These are phyloP conservation scores for Erebia epiphron DNA, from an alignment of 2,888 invertebrate species.

Conservation along the genomic window DNA sequence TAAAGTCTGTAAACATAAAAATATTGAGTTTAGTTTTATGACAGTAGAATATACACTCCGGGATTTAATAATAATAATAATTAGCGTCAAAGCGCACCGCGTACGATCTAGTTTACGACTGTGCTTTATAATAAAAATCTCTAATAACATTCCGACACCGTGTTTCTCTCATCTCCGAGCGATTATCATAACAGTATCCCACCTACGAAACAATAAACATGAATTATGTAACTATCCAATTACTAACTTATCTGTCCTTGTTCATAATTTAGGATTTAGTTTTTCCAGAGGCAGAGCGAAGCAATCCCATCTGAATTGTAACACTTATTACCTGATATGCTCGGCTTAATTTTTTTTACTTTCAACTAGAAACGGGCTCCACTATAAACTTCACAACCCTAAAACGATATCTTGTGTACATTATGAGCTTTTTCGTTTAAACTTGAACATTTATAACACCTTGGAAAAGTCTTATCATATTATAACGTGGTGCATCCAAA, in stretches of 20 bases:
- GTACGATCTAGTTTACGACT: constrained; percentile 69
- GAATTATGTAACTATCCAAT: constrained; percentile 49
- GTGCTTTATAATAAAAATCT: constrained; percentile 69
- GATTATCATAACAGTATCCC: constrained; percentile 63
- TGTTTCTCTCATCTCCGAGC: constrained; percentile 58
- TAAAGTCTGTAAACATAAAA: constrained; percentile 11
- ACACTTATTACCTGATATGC: constrained; percentile 61
- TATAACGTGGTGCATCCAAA: constrained; percentile 41
- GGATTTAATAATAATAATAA: constrained; percentile 38
- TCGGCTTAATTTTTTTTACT: constrained; percentile 58
- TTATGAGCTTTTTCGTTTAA: constrained; percentile 81
- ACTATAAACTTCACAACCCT: constrained; percentile 81
- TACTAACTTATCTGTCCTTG: constrained; percentile 61
- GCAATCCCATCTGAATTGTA: constrained; percentile 67
- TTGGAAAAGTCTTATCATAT: constrained; percentile 47
- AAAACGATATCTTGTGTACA: constrained; percentile 78
- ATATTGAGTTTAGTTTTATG: constrained; percentile 18
- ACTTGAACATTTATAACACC: constrained; percentile 51
- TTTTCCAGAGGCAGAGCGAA: constrained; percentile 50
- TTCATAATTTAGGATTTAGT: constrained; percentile 52
- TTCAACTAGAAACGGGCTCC: constrained; percentile 72
- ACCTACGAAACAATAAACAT: constrained; percentile 58
- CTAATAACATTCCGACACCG: constrained; percentile 70
- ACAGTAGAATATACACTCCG: constrained; percentile 15
- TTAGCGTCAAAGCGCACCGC: constrained; percentile 46